These are phyloP conservation scores for Alouatta caraya DNA, from an alignment of 2,797 vertebrate species.

Conservation along the genomic window DNA sequence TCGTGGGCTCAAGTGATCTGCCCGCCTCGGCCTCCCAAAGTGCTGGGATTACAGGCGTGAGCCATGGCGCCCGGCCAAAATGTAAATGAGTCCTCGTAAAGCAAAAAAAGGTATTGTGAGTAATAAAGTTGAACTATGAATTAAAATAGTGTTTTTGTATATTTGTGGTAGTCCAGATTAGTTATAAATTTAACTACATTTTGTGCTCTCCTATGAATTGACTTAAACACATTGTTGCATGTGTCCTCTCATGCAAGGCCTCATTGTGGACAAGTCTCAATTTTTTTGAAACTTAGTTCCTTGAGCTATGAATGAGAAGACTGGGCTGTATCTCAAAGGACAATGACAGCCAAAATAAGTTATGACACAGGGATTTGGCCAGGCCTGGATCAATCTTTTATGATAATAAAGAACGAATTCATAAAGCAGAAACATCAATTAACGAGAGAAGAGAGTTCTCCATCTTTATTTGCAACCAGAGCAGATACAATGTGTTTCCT, in stretches of 20 bases:
- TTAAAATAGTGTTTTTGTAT: background rate
- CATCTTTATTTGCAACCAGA: conserved; percentile 50
- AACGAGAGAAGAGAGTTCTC: conserved; percentile 23
- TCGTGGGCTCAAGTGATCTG: background rate
- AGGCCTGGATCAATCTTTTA: conserved; percentile 48
- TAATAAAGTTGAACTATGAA: background rate
- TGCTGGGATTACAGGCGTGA: background rate
- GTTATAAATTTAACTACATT: background rate
- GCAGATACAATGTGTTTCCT: conserved; percentile 75
- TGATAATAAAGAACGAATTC: conserved; percentile 57
- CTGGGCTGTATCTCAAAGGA: conserved; percentile 42
- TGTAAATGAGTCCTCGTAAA: background rate
- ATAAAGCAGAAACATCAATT: conserved; percentile 55
- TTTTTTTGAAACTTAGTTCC: conserved; percentile 46
- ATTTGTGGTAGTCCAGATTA: background rate
- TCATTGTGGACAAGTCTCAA: conserved; percentile 30
- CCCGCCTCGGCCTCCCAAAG: background rate
- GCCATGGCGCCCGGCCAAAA: background rate
- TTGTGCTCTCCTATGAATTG: background rate
- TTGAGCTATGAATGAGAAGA: conserved; percentile 45
- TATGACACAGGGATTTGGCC: conserved; percentile 36
- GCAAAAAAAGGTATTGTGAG: background rate
- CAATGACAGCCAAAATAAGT: conserved; percentile 36
- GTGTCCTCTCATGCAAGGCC: background rate
- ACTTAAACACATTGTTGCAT: background rate